A percentile compares a stretch with the other conserved stretches of the same genome.
Conservation (phyloP, 2,113 vertebrate genomes). For the Lepus timidus region DNA sequence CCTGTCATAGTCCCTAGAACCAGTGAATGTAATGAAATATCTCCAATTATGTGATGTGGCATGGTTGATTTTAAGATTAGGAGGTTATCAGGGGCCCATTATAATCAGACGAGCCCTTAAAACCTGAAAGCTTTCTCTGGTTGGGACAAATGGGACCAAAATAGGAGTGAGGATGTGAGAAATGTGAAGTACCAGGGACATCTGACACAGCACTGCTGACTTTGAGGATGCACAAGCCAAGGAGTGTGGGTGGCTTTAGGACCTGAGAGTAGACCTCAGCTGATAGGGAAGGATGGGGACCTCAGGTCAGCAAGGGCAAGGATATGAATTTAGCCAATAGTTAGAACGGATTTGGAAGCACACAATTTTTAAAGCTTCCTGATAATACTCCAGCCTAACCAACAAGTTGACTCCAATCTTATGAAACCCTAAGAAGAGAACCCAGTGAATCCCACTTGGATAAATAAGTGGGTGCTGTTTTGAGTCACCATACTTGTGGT, state of each 20-base stretch:
- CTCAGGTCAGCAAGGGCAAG: background rate
- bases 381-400: background rate
- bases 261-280: background rate
- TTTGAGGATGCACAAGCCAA: background rate
- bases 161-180: background rate
- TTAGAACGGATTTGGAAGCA: background rate
- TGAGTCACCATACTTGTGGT: background rate
- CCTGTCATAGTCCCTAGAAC: background rate
- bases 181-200: background rate
- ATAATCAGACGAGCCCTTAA: background rate
- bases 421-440: background rate
- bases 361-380: background rate
- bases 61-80: constrained; percentile 10
- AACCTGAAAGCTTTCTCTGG: constrained; percentile 8
- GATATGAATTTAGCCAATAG: background rate
- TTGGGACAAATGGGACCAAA: background rate
- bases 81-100: background rate
- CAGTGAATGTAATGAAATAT: background rate
- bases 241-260: background rate
- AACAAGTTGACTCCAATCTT: background rate
- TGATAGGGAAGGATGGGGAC: background rate
- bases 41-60: background rate
- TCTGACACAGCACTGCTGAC: background rate
- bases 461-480: background rate
- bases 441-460: background rate